Evolutionary conservation across 2,797 vertebrate species (phyloP).

Genomic region (Labroides dimidiatus): DNA sequence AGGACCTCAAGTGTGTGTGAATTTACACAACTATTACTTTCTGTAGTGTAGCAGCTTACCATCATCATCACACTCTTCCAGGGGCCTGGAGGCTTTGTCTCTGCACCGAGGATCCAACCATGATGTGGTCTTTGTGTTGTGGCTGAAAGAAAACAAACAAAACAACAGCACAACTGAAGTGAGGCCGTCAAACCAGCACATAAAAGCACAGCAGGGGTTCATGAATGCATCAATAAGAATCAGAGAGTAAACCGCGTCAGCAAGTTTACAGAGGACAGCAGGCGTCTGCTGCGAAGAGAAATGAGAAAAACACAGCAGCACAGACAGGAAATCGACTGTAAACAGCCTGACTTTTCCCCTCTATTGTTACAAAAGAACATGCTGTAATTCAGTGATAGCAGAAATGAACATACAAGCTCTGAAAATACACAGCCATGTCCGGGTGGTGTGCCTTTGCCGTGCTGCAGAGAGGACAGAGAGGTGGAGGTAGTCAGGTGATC

Average conservation of each 20-base stretch:
- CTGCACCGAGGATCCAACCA: constrained; percentile 98
- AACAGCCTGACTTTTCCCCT: constrained; percentile 43
- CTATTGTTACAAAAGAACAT: constrained; percentile 55
- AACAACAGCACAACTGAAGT: constrained; percentile 59
- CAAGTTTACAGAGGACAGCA: constrained; percentile 68
- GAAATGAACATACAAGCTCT: constrained; percentile 77
- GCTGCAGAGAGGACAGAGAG: constrained; percentile 76
- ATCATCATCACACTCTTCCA: constrained; percentile 99
- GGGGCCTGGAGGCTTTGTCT: constrained; percentile 94
- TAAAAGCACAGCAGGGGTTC: constrained; percentile 59
- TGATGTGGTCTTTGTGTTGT: constrained; percentile 99
- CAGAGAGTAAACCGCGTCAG: constrained; percentile 59
- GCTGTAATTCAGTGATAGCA: constrained; percentile 66
- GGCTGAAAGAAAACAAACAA: constrained; percentile 86
- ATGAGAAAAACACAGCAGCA: constrained; percentile 38
- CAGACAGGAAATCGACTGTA: constrained; percentile 42
- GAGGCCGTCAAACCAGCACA: constrained; percentile 37
- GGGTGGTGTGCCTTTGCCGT: constrained; percentile 71
- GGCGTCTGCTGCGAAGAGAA: constrained; percentile 53
- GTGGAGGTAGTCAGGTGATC: constrained; percentile 80
- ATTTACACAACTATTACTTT: constrained; percentile 10
- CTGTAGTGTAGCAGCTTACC: constrained; percentile 85
- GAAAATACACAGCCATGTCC: constrained; percentile 74
- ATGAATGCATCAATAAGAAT: constrained; percentile 57
- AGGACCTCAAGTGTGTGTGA: constrained; percentile 36